Base-by-base conservation (phyloP, 2,113 vertebrate genomes). In the Macaca mulatta region DNA sequence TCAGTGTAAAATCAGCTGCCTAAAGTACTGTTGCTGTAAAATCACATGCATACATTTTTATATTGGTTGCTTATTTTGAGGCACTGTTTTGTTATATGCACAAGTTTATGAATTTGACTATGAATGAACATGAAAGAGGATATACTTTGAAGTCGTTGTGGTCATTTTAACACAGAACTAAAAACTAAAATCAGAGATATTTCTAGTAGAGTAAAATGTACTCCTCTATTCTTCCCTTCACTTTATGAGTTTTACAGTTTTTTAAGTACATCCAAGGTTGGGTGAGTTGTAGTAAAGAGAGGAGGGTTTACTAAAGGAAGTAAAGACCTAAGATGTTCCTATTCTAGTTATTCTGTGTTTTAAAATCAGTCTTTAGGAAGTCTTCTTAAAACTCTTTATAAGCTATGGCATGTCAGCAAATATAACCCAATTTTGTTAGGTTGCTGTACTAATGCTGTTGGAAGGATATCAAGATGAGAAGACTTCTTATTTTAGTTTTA, bases 151-250 rank as follows among this genome's bases (percentile, higher is more conserved):
- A 59, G 32, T 90, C 89, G 23, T 35, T 95, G 12, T 61, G 48
- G 92, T 90, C 55, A 55, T 64, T 89, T 95, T 78, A 94, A 80
- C 25, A 78, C 23, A 35, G n/a, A n/a, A 2, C 38, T 94, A 70
- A 88, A 94, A n/a, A 2, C 50, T 94, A 75, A 88, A 94, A 84
- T 94, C 17, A 89, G 81, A 96, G 93, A 85, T 94, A 18, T 92
- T 95, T 93, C 35, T 8, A 72, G 32, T 55, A 40, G 55, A 70
- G 50, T 84, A 75, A 59, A 94, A 64, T 38, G 35, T 95, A 48
- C 18, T 74, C 18, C 14, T 45, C 40, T 74, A 2, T 90, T 87
- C 20, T 72, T 3, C 48, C 61, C 52, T 80, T n/a, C 8, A 12
- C 8, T 45, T 12, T 27, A 14, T 13, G 92, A 83, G 57, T 43